Evolutionary conservation across 1,140 invertebrate genomes (phyloP).

Genomic region (Aphaenogaster ashmeadi): DNA sequence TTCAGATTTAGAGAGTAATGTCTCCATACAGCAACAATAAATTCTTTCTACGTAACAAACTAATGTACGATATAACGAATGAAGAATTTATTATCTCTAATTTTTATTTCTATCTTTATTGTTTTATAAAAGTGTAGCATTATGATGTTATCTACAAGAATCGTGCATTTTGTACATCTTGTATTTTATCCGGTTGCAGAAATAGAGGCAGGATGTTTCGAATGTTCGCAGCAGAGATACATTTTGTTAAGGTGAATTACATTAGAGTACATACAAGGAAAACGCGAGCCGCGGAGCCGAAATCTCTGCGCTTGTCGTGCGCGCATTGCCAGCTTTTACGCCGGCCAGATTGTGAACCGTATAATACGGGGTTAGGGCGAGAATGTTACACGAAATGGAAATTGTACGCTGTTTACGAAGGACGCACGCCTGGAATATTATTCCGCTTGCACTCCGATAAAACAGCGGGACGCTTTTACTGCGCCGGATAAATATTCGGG

Average conservation of each 20-base stretch:
- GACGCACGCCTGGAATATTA: slow-evolving; percentile 74
- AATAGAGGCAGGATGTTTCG: slow-evolving; percentile 3
- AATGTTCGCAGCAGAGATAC: slow-evolving; percentile 44
- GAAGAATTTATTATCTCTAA: background rate
- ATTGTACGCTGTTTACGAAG: slow-evolving; percentile 74
- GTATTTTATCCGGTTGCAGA: slow-evolving; percentile 7
- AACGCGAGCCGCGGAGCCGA: slow-evolving; percentile 33
- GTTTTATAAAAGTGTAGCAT: background rate
- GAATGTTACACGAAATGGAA: slow-evolving; percentile 71
- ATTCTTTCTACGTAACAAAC: no score
- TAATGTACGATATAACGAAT: background rate
- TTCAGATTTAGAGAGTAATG: no score
- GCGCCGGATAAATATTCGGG: slow-evolving; percentile 70
- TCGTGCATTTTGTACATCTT: background rate
- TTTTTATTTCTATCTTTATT: background rate
- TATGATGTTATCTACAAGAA: background rate
- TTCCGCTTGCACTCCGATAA: slow-evolving; percentile 69
- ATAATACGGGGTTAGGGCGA: slow-evolving; percentile 63
- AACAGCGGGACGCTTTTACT: slow-evolving; percentile 74
- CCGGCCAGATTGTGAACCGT: slow-evolving; percentile 59
- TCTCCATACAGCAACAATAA: background rate
- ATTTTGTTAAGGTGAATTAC: slow-evolving; percentile 57
- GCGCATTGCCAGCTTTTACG: slow-evolving; percentile 56
- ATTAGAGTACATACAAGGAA: slow-evolving; percentile 55
- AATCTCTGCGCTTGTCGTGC: slow-evolving; percentile 59